These are phyloP conservation scores for Eira barbara DNA, from an alignment of 2,113 vertebrate genomes.

Conservation along the genomic window DNA sequence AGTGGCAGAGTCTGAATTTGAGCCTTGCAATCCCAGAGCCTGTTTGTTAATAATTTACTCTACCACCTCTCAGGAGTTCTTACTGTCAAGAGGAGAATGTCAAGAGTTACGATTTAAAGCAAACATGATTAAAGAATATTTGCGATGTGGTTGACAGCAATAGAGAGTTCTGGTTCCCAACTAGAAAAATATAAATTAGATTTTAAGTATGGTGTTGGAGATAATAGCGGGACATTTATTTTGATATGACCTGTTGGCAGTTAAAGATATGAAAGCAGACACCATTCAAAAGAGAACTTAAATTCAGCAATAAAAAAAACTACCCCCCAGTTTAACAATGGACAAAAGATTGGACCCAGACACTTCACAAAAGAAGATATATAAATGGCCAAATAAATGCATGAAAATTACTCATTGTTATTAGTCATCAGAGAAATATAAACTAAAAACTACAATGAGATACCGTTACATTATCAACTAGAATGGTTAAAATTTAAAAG, in stretches of 20 bases:
- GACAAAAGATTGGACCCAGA: not conserved
- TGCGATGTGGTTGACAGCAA: not conserved
- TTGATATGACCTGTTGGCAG: not conserved
- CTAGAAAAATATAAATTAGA: not conserved
- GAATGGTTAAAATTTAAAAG: not conserved
- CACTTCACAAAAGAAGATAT: not conserved
- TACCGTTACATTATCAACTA: not conserved
- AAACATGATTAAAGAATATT: not conserved
- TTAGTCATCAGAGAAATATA: constrained; percentile 8
- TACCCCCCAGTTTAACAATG: not conserved
- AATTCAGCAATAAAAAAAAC: not conserved
- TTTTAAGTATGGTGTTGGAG: constrained; percentile 6
- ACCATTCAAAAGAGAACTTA: constrained; percentile 38
- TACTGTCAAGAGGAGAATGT: not conserved
- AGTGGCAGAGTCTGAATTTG: not conserved
- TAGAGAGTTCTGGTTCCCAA: not conserved
- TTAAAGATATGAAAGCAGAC: not conserved
- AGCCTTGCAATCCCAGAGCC: not conserved
- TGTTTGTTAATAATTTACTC: not conserved
- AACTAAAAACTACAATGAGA: not conserved
- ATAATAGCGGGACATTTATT: constrained; percentile 21
- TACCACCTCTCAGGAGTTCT: not conserved
- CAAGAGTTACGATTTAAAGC: not conserved
- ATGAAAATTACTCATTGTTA: not conserved
- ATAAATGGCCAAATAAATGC: not conserved